Evolutionary conservation across 2,797 vertebrate genomes (phyloP), one percentile per base, ranked within the genome.

Genomic region (Basileuterus tristriatus): DNA sequence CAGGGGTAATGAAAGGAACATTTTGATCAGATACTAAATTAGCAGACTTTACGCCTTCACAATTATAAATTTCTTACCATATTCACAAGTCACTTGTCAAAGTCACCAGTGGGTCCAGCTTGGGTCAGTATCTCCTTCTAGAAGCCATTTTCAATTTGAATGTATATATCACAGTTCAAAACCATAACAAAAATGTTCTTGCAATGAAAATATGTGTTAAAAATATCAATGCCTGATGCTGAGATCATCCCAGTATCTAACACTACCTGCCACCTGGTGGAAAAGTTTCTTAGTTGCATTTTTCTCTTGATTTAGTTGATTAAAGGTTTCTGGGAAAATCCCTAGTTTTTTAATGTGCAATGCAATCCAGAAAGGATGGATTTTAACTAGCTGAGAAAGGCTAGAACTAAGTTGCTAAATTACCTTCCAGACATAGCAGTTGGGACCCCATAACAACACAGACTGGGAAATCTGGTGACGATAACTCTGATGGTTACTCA

Each of bases 191-290:
- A 79, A 52, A 6, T 81, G 3, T 67, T 80, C 6, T 8, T 4
- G 24, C 67, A 46, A 12, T 22, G 24, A 74, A 93, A 63, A 44
- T 3, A 0, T 14, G 8, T 24, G 4, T 36, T 90, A 52, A 87
- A 94, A 89, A 39, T 62, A 56, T 7, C 27, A 50, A 5, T 47
- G 34, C 11, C 11, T 22, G 15, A 37, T 41, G 10, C 3, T 58
- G 69, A 83, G 74, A 34, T 21, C 62, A 56, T 24, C 13, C 24
- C 21, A 39, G 50, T 34, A 23, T 67, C 43, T 94, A 69, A 83
- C 59, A 50, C 26, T 65, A 81, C 80, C 85, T 94, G 70, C 72
- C 90, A 94, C 85, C 65, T 90, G 50, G 72, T 89, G 70, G 85
- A 72, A 93, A 88, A 8, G 11, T 58, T 82, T 83, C 32, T 77